These are phyloP conservation scores for Lindbergichthys nudifrons DNA, from an alignment of 2,797 vertebrate species.

Conservation along the genomic window DNA sequence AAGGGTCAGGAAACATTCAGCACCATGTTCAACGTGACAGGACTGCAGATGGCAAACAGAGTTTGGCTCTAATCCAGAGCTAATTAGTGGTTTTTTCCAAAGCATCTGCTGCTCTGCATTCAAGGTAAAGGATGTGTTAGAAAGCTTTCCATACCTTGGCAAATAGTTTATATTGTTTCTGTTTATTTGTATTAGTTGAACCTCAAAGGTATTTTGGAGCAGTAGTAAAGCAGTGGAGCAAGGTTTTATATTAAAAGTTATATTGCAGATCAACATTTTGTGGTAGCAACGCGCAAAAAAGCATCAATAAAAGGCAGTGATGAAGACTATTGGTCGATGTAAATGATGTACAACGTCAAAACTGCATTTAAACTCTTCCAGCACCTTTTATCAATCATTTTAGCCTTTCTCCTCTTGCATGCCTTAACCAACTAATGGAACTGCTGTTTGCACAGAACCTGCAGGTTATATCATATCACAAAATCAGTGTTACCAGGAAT, in stretches of 20 bases:
- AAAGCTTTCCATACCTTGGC: not conserved
- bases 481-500: not conserved
- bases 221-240: not conserved
- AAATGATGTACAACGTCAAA: too few relatives aligned
- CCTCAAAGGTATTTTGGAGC: not conserved
- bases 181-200: not conserved
- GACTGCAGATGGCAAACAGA: conserved; percentile 55
- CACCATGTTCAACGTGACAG: conserved; percentile 58
- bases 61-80: conserved; percentile 52
- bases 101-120: conserved; percentile 33
- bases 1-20: conserved; percentile 68
- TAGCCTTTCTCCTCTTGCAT: not conserved
- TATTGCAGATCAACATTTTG: not conserved
- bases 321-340: not conserved
- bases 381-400: not conserved
- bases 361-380: not conserved
- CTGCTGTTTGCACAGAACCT: not conserved
- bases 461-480: not conserved
- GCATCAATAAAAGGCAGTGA: not conserved
- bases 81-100: conserved; percentile 58
- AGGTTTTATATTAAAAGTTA: not conserved
- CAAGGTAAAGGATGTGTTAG: conserved; percentile 4
- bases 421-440: not conserved
- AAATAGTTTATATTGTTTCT: not conserved
- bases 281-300: not conserved